These are phyloP conservation scores for Xanthorhoe designata DNA, from an alignment of 2,888 invertebrate genomes.

Conservation along the genomic window DNA sequence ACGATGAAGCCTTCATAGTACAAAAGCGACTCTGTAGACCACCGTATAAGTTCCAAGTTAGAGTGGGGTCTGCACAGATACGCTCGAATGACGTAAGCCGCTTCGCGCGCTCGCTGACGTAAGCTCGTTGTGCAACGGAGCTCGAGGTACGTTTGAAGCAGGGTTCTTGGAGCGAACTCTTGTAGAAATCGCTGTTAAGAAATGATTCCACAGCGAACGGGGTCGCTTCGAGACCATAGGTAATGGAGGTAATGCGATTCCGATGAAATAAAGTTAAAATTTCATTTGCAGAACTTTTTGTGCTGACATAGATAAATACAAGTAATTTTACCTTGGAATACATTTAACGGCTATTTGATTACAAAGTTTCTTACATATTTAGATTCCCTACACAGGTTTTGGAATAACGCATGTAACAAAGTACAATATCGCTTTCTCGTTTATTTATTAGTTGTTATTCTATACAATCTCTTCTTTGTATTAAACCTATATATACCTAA, in stretches of 20 bases:
- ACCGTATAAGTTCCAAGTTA: constrained; percentile 68
- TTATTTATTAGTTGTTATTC: too few species aligned
- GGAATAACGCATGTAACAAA: too few species aligned
- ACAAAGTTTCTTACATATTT: too few species aligned
- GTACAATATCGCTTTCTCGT: too few species aligned
- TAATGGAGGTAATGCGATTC: constrained; percentile 42
- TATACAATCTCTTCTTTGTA: too few species aligned
- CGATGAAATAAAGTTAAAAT: constrained; percentile 8
- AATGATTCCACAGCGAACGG: constrained; percentile 71
- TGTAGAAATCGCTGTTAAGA: constrained; percentile 83
- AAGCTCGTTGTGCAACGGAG: constrained; percentile 85
- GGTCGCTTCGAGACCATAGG: constrained; percentile 66
- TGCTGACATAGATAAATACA: background rate
- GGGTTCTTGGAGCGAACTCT: constrained; percentile 78
- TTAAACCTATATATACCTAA: too few species aligned
- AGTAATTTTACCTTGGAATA: too few species aligned
- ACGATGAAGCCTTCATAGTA: constrained; percentile 61
- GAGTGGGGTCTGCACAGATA: constrained; percentile 59
- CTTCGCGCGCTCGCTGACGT: constrained; percentile 82
- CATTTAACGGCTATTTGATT: too few species aligned
- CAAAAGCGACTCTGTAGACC: constrained; percentile 62
- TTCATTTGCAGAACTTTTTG: background rate
- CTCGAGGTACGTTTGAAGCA: constrained; percentile 81
- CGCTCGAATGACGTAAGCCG: constrained; percentile 84
- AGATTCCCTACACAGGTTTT: too few species aligned